phyloP scores from a whole-genome alignment of 2,113 vertebrate species.

The Melanerpes formicivorus region DNA sequence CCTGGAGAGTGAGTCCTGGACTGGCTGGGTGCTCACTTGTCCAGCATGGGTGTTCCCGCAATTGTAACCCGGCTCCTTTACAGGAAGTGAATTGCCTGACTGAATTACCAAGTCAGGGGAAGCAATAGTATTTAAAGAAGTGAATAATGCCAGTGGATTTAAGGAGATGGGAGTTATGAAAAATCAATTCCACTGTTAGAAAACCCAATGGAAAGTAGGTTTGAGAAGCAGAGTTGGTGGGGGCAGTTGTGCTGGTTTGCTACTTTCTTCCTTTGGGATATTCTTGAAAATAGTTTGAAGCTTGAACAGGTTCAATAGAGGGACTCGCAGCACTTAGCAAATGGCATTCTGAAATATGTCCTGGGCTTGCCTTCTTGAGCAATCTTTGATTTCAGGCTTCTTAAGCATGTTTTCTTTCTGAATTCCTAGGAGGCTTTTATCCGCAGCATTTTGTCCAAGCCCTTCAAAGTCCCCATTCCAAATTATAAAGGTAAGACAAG shows the following conservation, averaged over 20 bases:
- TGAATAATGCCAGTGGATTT: not conserved
- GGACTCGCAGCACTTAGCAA: not conserved
- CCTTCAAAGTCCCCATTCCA: constrained; percentile 94
- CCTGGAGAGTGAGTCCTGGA: not conserved
- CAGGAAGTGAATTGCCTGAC: not conserved
- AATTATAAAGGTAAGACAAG: constrained; percentile 91
- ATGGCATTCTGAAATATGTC: not conserved
- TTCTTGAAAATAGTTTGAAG: constrained; percentile 3
- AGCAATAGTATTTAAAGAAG: not conserved
- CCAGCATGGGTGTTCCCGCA: not conserved
- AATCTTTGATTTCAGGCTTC: not conserved
- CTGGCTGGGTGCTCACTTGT: not conserved
- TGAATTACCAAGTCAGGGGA: not conserved
- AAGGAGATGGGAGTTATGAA: not conserved
- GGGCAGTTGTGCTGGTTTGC: not conserved
- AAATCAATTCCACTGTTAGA: constrained; percentile 2
- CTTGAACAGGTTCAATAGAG: not conserved
- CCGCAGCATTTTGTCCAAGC: constrained; percentile 93
- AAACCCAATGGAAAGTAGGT: not conserved
- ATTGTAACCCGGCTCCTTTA: not conserved
- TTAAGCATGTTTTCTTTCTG: constrained; percentile 40
- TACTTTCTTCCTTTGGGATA: constrained; percentile 2
- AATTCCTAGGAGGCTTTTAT: constrained; percentile 91
- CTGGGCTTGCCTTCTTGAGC: not conserved
- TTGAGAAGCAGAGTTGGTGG: not conserved